Percentiles rank a stretch among this genome's conserved stretches.
phyloP scores from a whole-genome alignment of 2,888 invertebrate genomes.

The Cabera pusaria region DNA sequence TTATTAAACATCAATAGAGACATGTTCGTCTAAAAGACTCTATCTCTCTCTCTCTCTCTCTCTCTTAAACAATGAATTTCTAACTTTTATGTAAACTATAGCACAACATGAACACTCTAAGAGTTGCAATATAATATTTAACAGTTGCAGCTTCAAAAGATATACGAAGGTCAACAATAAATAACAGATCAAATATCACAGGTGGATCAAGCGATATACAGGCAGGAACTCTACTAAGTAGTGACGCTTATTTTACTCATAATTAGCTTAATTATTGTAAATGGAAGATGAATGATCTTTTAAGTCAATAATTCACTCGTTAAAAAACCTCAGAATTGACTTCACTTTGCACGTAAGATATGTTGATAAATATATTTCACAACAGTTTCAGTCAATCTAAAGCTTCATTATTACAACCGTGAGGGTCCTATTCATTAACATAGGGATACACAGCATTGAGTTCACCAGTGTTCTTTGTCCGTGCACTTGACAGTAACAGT shows the following conservation, averaged over 20 bases:
- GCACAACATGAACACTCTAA: conserved; percentile 58
- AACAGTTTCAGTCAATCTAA: conserved; percentile 52
- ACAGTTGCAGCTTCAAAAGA: conserved; percentile 60
- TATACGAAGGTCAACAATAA: conserved; percentile 57
- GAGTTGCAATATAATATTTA: conserved; percentile 49
- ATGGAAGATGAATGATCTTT: conserved; percentile 44
- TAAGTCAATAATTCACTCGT: conserved; percentile 58
- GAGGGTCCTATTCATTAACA: conserved; percentile 52
- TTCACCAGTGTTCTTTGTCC: conserved; percentile 76
- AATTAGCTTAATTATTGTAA: conserved; percentile 45
- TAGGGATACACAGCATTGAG: conserved; percentile 50
- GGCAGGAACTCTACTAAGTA: conserved; percentile 75
- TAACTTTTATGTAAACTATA: conserved; percentile 39
- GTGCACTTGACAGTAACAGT: conserved; percentile 80
- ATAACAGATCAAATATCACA: conserved; percentile 73
- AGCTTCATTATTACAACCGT: conserved; percentile 55
- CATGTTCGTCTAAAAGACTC: conserved; percentile 36
- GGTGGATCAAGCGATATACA: conserved; percentile 75
- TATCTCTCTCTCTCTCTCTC: too few relatives aligned
- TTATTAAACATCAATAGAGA: conserved; percentile 26
- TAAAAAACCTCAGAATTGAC: conserved; percentile 71
- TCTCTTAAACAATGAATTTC: conserved; percentile 31
- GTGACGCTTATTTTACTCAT: conserved; percentile 47
- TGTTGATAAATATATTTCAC: conserved; percentile 58
- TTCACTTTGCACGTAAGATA: conserved; percentile 64